Evolutionary conservation across 2,888 invertebrate genomes (phyloP).

Genomic region (Apamea sordens): DNA sequence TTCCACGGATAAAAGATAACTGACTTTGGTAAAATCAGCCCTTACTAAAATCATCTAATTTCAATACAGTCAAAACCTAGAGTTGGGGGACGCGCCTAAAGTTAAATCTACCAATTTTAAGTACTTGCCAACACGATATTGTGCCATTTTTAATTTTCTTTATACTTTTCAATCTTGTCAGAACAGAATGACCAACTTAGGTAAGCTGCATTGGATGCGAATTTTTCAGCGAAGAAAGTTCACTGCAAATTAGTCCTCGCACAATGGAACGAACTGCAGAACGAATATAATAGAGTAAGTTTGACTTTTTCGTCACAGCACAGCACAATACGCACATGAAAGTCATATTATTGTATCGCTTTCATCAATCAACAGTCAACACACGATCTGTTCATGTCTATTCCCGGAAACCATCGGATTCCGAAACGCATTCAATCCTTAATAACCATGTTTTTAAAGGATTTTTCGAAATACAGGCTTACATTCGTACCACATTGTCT

Average conservation of each 20-base stretch:
- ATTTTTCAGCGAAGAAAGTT: not conserved
- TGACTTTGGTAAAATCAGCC: not conserved
- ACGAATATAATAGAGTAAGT: conserved; percentile 3
- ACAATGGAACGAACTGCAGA: conserved; percentile 11
- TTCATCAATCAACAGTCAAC: conserved; percentile 5
- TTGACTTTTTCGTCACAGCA: conserved; percentile 20
- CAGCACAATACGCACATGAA: not conserved
- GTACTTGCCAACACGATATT: not conserved
- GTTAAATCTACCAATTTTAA: not conserved
- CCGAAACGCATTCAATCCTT: not conserved
- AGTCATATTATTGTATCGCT: not conserved
- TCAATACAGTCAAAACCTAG: not conserved
- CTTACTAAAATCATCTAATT: not conserved
- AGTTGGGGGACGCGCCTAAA: too few relatives aligned
- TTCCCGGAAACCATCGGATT: not conserved
- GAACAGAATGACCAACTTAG: not conserved
- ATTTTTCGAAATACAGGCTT: not conserved
- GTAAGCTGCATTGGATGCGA: not conserved
- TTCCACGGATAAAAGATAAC: not conserved
- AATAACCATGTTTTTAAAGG: not conserved
- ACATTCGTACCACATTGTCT: not conserved
- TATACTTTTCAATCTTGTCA: not conserved
- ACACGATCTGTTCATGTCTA: not conserved
- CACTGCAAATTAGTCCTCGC: conserved; percentile 1
- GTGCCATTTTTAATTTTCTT: not conserved